Conservation (phyloP, 2,113 vertebrate species). For the Syngnathus floridae region DNA sequence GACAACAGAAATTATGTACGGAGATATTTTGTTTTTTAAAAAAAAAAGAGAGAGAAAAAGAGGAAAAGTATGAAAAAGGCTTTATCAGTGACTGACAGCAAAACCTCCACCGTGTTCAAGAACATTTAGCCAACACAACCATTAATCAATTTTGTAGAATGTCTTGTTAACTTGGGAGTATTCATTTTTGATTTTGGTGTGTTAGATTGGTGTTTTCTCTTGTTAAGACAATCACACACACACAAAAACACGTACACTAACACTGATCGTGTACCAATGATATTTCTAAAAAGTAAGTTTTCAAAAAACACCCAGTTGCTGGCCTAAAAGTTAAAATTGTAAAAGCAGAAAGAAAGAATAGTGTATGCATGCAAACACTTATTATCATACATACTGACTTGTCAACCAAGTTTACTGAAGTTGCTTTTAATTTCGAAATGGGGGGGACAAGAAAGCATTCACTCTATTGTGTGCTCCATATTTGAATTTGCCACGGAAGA, state of each 20-base stretch:
- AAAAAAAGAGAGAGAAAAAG: background rate
- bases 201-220: constrained; percentile 39
- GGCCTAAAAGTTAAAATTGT: constrained; percentile 46
- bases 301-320: constrained; percentile 35
- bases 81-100: constrained; percentile 36
- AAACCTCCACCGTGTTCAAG: constrained; percentile 42
- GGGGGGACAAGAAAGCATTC: constrained; percentile 41
- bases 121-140: constrained; percentile 35
- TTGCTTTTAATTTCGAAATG: constrained; percentile 43
- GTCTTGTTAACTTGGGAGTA: constrained; percentile 24
- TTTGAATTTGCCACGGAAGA: background rate
- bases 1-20: constrained; percentile 42
- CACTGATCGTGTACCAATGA: constrained; percentile 53
- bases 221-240: constrained; percentile 33
- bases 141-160: constrained; percentile 34
- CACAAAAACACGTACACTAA: constrained; percentile 26
- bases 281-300: constrained; percentile 38
- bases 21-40: constrained; percentile 29
- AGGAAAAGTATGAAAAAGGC: constrained; percentile 33
- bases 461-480: background rate
- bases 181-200: constrained; percentile 19
- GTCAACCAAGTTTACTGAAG: constrained; percentile 42
- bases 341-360: constrained; percentile 53
- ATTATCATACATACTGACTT: constrained; percentile 63
- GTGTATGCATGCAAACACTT: constrained; percentile 65